phyloP scores from a whole-genome alignment of 2,888 invertebrate species.

The Drosophila setosimentum region DNA sequence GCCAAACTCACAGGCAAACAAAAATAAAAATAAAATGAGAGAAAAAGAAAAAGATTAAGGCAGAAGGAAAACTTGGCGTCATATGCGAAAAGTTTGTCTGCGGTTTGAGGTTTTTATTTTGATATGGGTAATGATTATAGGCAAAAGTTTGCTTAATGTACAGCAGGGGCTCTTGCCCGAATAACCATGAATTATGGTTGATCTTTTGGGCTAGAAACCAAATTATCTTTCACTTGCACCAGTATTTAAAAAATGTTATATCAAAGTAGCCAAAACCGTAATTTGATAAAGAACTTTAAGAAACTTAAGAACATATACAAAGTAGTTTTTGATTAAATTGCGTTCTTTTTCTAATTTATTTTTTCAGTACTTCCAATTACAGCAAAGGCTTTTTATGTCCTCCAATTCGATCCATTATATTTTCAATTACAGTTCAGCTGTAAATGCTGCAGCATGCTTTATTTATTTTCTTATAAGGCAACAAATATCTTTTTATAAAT shows the following conservation, averaged over 20 bases:
- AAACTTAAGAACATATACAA: background rate
- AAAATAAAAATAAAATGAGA: constrained; percentile 40
- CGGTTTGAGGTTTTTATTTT: constrained; percentile 63
- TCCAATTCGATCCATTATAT: background rate
- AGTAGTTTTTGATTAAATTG: background rate
- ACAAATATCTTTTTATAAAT: background rate
- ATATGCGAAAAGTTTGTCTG: constrained; percentile 78
- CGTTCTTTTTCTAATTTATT: background rate
- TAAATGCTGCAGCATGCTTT: background rate
- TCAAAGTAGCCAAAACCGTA: background rate
- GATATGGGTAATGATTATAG: constrained; percentile 76
- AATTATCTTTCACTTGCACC: constrained; percentile 34
- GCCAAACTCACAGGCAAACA: constrained; percentile 53
- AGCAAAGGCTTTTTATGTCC: background rate
- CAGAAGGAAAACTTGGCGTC: constrained; percentile 71
- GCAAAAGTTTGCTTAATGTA: constrained; percentile 65
- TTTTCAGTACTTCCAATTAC: background rate
- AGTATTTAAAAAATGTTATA: background rate
- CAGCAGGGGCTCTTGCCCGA: constrained; percentile 28
- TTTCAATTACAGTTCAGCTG: background rate
- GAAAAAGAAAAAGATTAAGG: constrained; percentile 15
- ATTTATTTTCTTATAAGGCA: background rate
- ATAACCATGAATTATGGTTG: constrained; percentile 54
- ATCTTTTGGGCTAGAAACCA: constrained; percentile 14
- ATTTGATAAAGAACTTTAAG: background rate